Evolutionary conservation across 2,888 invertebrate genomes (phyloP), one percentile per base, ranked within the genome.

Genomic region (Diarsia mendica): DNA sequence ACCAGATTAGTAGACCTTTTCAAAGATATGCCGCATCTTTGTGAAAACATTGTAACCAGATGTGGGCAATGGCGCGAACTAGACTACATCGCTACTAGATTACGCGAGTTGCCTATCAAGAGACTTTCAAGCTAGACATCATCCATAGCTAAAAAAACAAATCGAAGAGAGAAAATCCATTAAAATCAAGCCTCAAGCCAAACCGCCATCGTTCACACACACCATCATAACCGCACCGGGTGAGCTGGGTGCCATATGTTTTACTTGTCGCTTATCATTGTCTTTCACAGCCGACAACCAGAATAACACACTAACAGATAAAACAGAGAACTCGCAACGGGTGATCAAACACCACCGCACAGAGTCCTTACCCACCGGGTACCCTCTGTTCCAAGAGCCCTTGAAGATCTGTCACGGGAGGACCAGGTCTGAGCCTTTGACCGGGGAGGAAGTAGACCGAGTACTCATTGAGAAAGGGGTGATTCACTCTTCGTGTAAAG

Each of bases 391-490:
- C 90, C 93, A 92, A 89, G 95, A 95, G 83, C 93, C 95, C 18
- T 89, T 94, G 83, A 93, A 92, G 90, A 94, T 96, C 66, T 92
- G 91, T 84, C 98, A 98, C 94, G 97, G 97, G 93, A 96, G 98
- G 92, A 98, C 98, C 83, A 96, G 97, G 91, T 98, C 98, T 90
- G 97, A 97, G 91, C 98, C 98, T 80, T 93, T 98, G 84, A 97
- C 97, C 11, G 97, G 97, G 77, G 97, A 96, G 81, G 96, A 96
- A 87, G 91, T 94, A 75, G 93, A 94, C 76, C 89, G 92, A 28
- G 92, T 91, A 71, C 88, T 91, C n/a, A 86, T 93, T 77, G 95
- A 94, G 89, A 93, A 94, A 83, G 89, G 90, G 11, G 89, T 90
- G 64, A 90, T 90, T 72, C 93, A 95, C 79, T 93, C 93, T 28